A percentile compares a stretch with the other conserved stretches of the same genome.
phyloP scores from a whole-genome alignment of 2,113 vertebrate species.

The Alces alces region DNA sequence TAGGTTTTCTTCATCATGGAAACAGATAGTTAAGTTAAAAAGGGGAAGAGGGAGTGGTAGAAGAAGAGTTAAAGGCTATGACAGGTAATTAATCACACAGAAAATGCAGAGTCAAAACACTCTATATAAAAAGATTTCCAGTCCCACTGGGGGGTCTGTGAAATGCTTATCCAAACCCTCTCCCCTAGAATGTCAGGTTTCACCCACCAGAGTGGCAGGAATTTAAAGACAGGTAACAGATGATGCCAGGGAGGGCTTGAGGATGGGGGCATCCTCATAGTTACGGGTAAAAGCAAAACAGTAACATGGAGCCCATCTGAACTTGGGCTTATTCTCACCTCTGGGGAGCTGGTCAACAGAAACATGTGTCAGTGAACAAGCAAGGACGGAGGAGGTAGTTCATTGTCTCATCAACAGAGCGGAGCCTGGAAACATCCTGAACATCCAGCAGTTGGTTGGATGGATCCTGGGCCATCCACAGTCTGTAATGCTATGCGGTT shows the following conservation, averaged over 20 bases:
- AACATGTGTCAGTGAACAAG: rapidly evolving
- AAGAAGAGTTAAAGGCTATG: too few relatives aligned
- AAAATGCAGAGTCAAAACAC: neutral
- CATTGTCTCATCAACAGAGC: neutral
- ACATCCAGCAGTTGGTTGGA: rapidly evolving
- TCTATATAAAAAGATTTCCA: neutral
- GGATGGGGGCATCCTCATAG: rapidly evolving
- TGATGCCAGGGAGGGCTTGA: neutral
- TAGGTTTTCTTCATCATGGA: neutral
- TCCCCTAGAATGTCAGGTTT: neutral
- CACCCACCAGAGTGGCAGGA: too few relatives aligned
- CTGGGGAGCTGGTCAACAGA: neutral
- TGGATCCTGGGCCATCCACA: rapidly evolving
- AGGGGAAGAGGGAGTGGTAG: rapidly evolving
- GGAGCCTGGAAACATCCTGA: neutral
- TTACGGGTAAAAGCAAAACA: neutral
- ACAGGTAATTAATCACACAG: too few relatives aligned
- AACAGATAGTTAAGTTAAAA: neutral
- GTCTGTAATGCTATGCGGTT: neutral
- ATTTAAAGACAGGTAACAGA: neutral
- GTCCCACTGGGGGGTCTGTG: neutral
- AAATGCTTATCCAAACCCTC: neutral
- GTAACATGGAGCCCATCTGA: rapidly evolving
- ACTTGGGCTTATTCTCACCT: rapidly evolving
- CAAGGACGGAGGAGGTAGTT: neutral